Evolutionary conservation across 2,113 vertebrate species (phyloP), one percentile per base, ranked within the genome.

Genomic region (Paradoxurus hermaphroditus): DNA sequence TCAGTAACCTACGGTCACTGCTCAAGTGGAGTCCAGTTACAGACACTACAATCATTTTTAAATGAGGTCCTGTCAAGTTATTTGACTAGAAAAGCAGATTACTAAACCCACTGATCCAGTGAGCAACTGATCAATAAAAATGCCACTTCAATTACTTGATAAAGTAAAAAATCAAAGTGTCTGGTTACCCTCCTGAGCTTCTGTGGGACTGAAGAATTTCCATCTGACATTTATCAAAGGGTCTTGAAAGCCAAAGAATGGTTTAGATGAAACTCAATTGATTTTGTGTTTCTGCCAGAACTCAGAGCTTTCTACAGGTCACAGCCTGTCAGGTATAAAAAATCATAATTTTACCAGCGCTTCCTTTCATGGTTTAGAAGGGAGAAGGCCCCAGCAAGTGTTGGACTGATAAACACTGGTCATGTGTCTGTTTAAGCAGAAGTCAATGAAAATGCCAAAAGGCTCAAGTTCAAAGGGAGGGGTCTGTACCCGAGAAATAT

Each of bases 221-320:
- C 85, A 29, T 95, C 70, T 96, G 97, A 97, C 85, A 88, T 84
- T 96, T 94, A 96, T 97, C 97, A 89, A 96, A 97, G 95, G 86
- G 46, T 85, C 88, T 82, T 41, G 82, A 92, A 78, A 85, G 77
- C 49, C 81, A 88, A 96, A 83, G 92, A 85, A 91, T 39, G 46
- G 36, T 89, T 97, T 88, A 67, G 67, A 94, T 89, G 92, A 97
- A 98, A 96, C 59, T 56, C 72, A 41, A 89, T 95, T 97, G 97
- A 96, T 97, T 97, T 95, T 94, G 78, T 95, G 59, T 90, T 95
- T 95, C 94, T 85, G 72, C 77, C 77, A 72, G 39, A 97, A 95
- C 91, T 51, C 68, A 51, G 90, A 41, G 83, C 49, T 97, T 90
- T 95, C 94, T 65, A 62, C 27, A 93, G 81, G 94, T 88, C 83